Conservation (phyloP, 2,113 vertebrate species). For the Donacobius atricapilla region DNA sequence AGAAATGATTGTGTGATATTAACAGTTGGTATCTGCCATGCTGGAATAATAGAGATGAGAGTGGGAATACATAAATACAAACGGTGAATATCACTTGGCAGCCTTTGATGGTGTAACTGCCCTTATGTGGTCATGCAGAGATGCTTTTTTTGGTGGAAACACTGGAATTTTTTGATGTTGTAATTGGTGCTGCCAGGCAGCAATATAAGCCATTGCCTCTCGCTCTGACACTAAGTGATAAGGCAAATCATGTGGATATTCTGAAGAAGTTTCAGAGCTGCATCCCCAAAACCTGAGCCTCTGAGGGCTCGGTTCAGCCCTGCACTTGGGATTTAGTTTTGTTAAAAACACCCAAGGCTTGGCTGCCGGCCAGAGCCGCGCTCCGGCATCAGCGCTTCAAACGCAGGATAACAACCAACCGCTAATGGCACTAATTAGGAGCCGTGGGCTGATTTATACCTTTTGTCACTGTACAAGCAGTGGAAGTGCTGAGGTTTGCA, state of each 20-base stretch:
- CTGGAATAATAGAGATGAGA: neutral
- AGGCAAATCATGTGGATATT: neutral
- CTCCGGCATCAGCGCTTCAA: neutral
- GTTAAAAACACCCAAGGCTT: neutral
- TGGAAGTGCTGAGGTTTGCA: slow-evolving; percentile 41
- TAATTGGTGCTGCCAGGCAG: neutral
- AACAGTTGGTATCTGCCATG: neutral
- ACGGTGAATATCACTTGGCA: neutral
- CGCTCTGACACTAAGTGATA: neutral
- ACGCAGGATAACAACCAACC: slow-evolving; percentile 33
- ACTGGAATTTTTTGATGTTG: neutral
- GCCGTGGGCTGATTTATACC: slow-evolving; percentile 60
- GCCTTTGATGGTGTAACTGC: neutral
- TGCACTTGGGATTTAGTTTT: neutral
- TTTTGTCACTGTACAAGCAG: slow-evolving; percentile 54
- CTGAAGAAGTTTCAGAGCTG: neutral
- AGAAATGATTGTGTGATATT: neutral
- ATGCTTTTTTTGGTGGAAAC: neutral
- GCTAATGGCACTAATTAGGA: slow-evolving; percentile 66
- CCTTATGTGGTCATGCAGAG: neutral
- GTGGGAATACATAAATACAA: neutral
- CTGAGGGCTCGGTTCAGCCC: neutral
- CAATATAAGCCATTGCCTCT: neutral
- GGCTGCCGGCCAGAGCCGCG: slow-evolving; percentile 20
- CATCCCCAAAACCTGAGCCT: neutral